Conservation (phyloP, 2,113 vertebrate genomes). For the Microtus oregoni region DNA sequence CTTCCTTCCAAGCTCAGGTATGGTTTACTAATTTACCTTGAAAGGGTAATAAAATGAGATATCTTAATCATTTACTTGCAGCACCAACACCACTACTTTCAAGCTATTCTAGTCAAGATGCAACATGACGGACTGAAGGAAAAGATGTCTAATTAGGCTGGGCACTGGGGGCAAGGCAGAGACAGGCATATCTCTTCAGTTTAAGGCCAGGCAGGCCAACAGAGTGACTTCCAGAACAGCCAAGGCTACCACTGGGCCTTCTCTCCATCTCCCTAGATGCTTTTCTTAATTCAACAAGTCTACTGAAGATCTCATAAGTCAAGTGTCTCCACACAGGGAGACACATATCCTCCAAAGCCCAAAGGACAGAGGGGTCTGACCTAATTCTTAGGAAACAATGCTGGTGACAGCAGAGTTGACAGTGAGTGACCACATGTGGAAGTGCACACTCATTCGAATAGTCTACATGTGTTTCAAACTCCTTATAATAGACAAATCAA, state of each 20-base stretch:
- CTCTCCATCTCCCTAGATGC: neutral
- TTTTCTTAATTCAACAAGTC: conserved; percentile 44
- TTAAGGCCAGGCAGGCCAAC: neutral
- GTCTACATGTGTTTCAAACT: neutral
- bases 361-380: neutral
- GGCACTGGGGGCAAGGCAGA: neutral
- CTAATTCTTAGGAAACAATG: neutral
- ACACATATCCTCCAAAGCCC: neutral
- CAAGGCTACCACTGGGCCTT: neutral
- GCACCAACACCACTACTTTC: neutral
- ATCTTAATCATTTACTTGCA: neutral
- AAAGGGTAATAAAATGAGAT: neutral
- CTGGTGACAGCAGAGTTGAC: neutral
- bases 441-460: neutral
- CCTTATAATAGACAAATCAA: conserved; percentile 13
- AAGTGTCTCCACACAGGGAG: neutral
- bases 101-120: conserved; percentile 2
- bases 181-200: neutral
- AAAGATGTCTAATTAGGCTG: neutral
- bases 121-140: neutral
- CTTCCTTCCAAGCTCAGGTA: conserved; percentile 35
- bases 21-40: neutral
- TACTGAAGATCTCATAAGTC: neutral
- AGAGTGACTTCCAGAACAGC: neutral
- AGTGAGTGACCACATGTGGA: neutral